Evolutionary conservation across 2,113 vertebrate species (phyloP).

Genomic region (Xyrauchen texanus): DNA sequence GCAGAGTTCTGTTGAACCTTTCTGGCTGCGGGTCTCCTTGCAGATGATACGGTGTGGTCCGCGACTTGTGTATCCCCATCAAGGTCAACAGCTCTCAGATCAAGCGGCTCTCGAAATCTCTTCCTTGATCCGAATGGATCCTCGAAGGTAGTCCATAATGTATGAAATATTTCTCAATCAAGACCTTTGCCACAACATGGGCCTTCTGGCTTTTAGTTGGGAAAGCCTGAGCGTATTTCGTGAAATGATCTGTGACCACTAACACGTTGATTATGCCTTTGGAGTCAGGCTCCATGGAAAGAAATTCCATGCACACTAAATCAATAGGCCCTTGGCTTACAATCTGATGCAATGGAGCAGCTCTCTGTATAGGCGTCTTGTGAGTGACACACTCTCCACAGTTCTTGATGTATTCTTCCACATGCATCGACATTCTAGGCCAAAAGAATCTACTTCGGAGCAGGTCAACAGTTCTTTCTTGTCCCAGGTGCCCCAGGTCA

Average conservation of each 20-base stretch:
- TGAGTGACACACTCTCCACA: no score
- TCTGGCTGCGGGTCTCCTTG: conserved; percentile 12
- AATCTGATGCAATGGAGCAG: no score
- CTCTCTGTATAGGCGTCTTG: no score
- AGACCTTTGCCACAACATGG: conserved; percentile 4
- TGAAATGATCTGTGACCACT: no score
- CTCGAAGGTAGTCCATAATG: conserved; percentile 8
- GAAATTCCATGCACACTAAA: no score
- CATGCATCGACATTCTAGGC: background rate
- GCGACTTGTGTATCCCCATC: background rate
- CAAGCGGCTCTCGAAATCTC: background rate
- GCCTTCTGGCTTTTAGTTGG: conserved; percentile 5
- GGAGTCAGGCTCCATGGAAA: no score
- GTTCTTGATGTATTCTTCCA: no score
- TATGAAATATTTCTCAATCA: background rate
- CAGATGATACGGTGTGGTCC: conserved; percentile 6
- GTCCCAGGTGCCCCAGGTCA: no score
- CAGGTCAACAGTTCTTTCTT: background rate
- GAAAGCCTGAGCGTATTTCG: background rate
- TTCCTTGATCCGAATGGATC: conserved; percentile 13
- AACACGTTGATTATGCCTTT: no score
- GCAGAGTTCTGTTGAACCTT: conserved; percentile 12
- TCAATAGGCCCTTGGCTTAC: no score
- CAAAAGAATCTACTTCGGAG: background rate
- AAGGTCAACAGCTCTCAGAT: background rate